These are phyloP conservation scores for Chaetodon auriga DNA, from an alignment of 2,113 vertebrate genomes.

Conservation along the genomic window DNA sequence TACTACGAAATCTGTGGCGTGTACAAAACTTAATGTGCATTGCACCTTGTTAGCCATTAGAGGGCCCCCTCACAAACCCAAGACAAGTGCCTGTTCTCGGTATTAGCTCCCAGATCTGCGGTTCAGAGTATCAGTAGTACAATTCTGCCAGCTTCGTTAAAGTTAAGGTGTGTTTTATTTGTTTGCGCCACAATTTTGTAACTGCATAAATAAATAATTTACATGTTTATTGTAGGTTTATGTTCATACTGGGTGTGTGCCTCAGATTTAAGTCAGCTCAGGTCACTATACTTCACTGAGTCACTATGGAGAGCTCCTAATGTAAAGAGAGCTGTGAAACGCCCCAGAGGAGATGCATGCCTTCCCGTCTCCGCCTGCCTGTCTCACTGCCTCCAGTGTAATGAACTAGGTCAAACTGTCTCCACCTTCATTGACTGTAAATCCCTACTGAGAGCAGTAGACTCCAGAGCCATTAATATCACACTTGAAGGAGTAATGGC, in stretches of 20 bases:
- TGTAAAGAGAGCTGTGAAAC: constrained; percentile 57
- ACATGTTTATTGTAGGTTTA: not conserved
- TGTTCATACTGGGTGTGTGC: not conserved
- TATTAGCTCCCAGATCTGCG: not conserved
- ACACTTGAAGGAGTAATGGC: constrained; percentile 45
- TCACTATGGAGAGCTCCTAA: constrained; percentile 50
- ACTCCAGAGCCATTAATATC: constrained; percentile 49
- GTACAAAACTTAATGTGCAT: constrained; percentile 8
- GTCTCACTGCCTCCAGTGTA: constrained; percentile 60
- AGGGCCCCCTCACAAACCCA: constrained; percentile 46
- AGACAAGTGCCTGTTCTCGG: not conserved
- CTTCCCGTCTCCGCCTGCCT: constrained; percentile 57
- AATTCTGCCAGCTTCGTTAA: not conserved
- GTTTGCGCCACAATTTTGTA: not conserved
- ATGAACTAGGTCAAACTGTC: constrained; percentile 77
- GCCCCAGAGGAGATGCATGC: constrained; percentile 58
- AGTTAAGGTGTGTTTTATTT: not conserved
- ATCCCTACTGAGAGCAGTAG: constrained; percentile 33
- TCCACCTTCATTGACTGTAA: constrained; percentile 69
- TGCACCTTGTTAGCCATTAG: constrained; percentile 48
- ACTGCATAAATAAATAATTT: not conserved
- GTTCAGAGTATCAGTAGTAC: not conserved
- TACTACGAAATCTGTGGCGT: not conserved
- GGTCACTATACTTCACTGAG: constrained; percentile 54
- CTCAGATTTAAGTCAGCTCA: constrained; percentile 44